Conservation (phyloP, 2,888 invertebrate species). For the Glaucopsyche alexis region DNA sequence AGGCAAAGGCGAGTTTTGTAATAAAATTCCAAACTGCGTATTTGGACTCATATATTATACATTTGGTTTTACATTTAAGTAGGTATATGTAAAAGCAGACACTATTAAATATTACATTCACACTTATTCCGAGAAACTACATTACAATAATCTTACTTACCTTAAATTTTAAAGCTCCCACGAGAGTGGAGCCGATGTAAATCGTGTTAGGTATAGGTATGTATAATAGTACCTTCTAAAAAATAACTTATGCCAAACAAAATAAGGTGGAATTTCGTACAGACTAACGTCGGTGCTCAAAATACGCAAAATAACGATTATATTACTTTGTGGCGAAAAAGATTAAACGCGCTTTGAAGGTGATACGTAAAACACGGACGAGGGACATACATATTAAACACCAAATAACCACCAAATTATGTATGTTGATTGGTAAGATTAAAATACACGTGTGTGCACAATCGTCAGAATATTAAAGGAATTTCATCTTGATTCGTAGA, state of each 20-base stretch:
- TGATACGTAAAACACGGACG: neutral
- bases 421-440: neutral
- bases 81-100: neutral
- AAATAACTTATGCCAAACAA: neutral
- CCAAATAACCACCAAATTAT: neutral
- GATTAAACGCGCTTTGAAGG: slow-evolving; percentile 8
- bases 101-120: neutral
- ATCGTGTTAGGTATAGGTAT: neutral
- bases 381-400: neutral
- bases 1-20: too few species aligned
- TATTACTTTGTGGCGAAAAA: neutral
- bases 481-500: too few species aligned
- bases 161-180: neutral
- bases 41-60: too few species aligned
- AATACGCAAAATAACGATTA: slow-evolving; percentile 1
- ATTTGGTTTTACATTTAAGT: too few species aligned
- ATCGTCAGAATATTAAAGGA: neutral
- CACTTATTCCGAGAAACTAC: neutral
- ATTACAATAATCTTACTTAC: slow-evolving; percentile 2
- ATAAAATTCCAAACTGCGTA: too few species aligned
- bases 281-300: neutral
- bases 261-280: neutral
- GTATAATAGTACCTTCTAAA: neutral
- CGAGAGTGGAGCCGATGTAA: neutral
- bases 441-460: too few species aligned